phyloP scores from a whole-genome alignment of 2,113 vertebrate genomes.

The Eidolon helvum region DNA sequence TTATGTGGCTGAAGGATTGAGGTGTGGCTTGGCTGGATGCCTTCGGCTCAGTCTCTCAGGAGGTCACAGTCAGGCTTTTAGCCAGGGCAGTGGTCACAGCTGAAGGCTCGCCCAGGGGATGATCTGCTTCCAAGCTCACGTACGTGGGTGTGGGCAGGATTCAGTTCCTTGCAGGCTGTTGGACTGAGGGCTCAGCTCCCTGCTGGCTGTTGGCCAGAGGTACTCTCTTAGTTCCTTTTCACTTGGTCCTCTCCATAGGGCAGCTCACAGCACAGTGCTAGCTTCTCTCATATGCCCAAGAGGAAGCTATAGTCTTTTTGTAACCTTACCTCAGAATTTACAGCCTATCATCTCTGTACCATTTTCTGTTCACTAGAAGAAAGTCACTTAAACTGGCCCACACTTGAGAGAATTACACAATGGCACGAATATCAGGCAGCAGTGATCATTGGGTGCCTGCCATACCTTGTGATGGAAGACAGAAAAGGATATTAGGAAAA shows the following conservation, averaged over 20 bases:
- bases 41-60: background rate
- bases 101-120: background rate
- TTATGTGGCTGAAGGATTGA: background rate
- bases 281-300: background rate
- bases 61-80: background rate
- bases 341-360: background rate
- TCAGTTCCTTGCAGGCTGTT: background rate
- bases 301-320: background rate
- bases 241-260: background rate
- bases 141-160: background rate
- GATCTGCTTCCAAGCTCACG: background rate
- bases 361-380: background rate
- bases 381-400: background rate
- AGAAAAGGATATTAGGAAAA: background rate
- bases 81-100: background rate
- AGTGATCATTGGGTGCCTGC: background rate
- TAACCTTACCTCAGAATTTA: background rate
- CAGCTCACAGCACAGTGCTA: background rate
- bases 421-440: background rate
- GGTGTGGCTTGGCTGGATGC: background rate
- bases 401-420: background rate
- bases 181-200: background rate
- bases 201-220: background rate
- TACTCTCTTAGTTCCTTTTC: background rate
- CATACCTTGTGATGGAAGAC: background rate